Percentiles rank a stretch among this genome's conserved stretches.
These are phyloP conservation scores for Therioaphis trifolii DNA, from an alignment of 2,888 invertebrate species.

Conservation along the genomic window DNA sequence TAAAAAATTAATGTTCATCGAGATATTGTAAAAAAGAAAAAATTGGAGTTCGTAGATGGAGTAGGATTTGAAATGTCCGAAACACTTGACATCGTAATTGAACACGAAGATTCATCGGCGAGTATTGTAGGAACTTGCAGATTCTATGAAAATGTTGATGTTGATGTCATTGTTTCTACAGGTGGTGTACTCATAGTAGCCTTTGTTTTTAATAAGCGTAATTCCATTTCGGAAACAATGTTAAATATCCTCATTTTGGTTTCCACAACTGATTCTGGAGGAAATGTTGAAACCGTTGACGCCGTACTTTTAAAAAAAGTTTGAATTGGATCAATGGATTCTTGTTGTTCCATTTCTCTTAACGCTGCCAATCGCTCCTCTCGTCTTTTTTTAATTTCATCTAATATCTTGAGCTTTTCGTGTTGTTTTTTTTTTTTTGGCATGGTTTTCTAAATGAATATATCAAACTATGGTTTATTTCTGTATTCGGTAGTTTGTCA, in stretches of 20 bases:
- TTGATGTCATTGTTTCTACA: neutral
- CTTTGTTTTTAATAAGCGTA: no score
- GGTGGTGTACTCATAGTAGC: no score
- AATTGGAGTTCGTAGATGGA: neutral
- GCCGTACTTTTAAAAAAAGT: slow-evolving; percentile 2
- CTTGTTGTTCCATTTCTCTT: neutral
- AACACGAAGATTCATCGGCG: neutral
- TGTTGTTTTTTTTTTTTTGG: slow-evolving; percentile 2
- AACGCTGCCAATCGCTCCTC: neutral
- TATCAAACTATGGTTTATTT: slow-evolving; percentile 16
- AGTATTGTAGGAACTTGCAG: neutral
- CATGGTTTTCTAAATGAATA: slow-evolving; percentile 15
- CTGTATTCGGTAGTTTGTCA: neutral
- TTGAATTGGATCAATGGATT: neutral
- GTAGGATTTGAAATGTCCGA: slow-evolving; percentile 6
- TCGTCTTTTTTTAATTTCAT: neutral
- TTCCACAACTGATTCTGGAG: neutral
- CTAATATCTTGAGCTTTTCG: slow-evolving; percentile 11
- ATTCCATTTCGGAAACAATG: no score
- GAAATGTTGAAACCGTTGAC: neutral
- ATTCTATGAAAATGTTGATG: neutral
- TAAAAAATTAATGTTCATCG: no score
- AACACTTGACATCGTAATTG: neutral
- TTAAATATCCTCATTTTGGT: neutral
- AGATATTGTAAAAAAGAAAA: no score